These are phyloP conservation scores for Sebastes variabilis DNA, from an alignment of 2,797 vertebrate species.

Conservation along the genomic window DNA sequence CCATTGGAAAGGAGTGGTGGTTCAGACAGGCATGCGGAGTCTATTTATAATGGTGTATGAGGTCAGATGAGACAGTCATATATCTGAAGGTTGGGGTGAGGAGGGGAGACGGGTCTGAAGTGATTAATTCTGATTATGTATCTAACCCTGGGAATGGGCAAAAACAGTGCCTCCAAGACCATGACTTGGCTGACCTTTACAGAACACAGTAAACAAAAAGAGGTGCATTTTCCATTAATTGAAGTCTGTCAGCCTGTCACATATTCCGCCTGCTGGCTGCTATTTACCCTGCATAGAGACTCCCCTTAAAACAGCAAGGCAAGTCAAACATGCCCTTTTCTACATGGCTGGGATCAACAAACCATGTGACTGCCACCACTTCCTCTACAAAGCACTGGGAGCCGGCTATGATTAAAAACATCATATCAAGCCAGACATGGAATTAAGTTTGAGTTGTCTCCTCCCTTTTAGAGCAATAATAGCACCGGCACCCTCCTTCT, in stretches of 20 bases:
- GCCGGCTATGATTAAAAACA: conserved; percentile 76
- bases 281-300: conserved; percentile 92
- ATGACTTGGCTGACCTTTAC: conserved; percentile 92
- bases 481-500: conserved; percentile 4
- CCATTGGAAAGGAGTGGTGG: conserved; percentile 54
- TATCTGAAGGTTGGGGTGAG: conserved; percentile 88
- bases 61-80: conserved; percentile 92
- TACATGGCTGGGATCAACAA: conserved; percentile 72
- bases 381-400: conserved; percentile 73
- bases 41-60: conserved; percentile 90
- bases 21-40: conserved; percentile 77
- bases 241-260: conserved; percentile 84
- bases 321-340: conserved; percentile 86
- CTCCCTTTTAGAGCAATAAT: conserved; percentile 54
- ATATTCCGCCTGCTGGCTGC: conserved; percentile 86
- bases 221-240: conserved; percentile 92
- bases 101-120: conserved; percentile 76
- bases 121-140: conserved; percentile 97
- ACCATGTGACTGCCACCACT: conserved; percentile 74
- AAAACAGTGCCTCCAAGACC: conserved; percentile 90
- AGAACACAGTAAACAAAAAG: conserved; percentile 94
- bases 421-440: conserved; percentile 61
- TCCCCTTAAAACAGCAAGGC: conserved; percentile 84
- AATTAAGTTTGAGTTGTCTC: conserved; percentile 59
- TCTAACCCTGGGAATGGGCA: conserved; percentile 97